phyloP scores from a whole-genome alignment of 2,888 invertebrate genomes.

The Drosophila flavopinicola region DNA sequence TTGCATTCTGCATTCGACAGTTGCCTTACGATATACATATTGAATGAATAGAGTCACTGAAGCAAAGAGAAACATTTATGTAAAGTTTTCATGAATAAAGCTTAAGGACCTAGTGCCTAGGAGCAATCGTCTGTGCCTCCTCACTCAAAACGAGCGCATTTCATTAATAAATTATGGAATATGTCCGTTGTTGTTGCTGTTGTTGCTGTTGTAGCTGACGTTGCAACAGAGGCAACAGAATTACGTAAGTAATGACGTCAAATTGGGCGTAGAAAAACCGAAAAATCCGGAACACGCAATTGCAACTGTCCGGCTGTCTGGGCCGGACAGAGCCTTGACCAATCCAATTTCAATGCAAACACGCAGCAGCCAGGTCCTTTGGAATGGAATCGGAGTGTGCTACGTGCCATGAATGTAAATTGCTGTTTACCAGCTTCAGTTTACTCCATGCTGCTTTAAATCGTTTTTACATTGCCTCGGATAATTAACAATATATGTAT shows the following conservation, averaged over 20 bases:
- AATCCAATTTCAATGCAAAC: conserved; percentile 65
- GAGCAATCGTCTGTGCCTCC: not conserved
- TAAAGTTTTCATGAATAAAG: conserved; percentile 17
- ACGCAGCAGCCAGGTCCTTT: conserved; percentile 4
- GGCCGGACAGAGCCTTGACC: conserved; percentile 56
- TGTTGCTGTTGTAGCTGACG: conserved; percentile 4
- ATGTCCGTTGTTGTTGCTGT: not conserved
- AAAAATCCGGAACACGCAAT: conserved; percentile 15
- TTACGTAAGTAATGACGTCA: conserved; percentile 52
- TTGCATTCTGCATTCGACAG: too few species aligned
- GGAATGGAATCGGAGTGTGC: conserved; percentile 7
- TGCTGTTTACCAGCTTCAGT: conserved; percentile 59
- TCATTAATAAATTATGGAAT: conserved; percentile 65
- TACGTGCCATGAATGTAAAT: conserved; percentile 51
- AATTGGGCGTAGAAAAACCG: conserved; percentile 50
- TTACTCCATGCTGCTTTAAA: conserved; percentile 26
- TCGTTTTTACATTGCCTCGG: conserved; percentile 50
- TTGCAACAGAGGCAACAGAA: conserved; percentile 35
- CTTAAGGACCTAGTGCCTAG: not conserved
- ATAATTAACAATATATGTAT: conserved; percentile 65
- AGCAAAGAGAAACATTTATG: not conserved
- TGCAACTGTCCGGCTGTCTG: too few species aligned
- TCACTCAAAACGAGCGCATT: not conserved
- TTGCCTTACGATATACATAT: not conserved
- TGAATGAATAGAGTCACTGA: not conserved